Evolutionary conservation across 2,797 vertebrate species (phyloP).

Genomic region (Avahi laniger): DNA sequence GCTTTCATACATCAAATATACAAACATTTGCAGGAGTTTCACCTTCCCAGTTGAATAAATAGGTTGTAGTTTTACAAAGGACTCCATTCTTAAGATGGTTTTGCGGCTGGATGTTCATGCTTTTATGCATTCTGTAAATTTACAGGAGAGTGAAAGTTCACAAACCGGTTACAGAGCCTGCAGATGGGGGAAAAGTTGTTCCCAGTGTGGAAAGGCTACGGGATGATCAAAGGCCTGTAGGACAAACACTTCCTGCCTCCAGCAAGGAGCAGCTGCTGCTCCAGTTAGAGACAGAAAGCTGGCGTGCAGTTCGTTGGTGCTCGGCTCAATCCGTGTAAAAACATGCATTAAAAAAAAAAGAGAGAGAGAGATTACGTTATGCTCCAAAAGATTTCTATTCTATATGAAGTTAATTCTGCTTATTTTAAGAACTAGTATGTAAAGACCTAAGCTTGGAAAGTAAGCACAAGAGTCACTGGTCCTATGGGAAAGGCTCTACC

Average conservation of each 20-base stretch:
- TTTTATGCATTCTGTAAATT: neutral
- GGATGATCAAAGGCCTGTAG: constrained; percentile 29
- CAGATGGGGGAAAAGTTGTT: constrained; percentile 6
- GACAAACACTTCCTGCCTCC: constrained; percentile 48
- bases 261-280: constrained; percentile 21
- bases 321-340: neutral
- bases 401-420: neutral
- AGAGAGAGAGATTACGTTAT: neutral
- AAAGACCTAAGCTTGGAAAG: neutral
- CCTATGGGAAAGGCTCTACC: neutral
- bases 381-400: neutral
- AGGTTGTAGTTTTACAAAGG: neutral
- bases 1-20: neutral
- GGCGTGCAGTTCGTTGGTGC: neutral
- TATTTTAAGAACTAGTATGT: neutral
- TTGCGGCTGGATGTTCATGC: neutral
- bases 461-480: neutral
- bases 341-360: neutral
- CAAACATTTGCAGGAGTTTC: neutral
- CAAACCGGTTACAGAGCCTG: neutral
- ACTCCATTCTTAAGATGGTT: neutral
- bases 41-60: neutral
- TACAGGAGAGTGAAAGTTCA: constrained; percentile 45
- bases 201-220: neutral
- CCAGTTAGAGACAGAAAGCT: neutral